phyloP scores from a whole-genome alignment of 2,888 invertebrate species.

The Sinohyriopsis cumingii region DNA sequence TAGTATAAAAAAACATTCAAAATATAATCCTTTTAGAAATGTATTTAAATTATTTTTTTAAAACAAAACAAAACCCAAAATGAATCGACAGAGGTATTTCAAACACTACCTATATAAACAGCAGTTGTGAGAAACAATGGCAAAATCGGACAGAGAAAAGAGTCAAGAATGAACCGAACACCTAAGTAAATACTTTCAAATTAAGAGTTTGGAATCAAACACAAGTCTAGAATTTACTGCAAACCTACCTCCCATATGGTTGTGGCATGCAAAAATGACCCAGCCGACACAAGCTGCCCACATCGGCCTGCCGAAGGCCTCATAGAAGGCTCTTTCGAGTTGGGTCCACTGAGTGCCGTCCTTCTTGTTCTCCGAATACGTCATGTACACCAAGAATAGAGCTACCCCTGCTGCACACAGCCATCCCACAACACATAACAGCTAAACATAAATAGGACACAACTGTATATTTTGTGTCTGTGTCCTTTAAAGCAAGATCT shows the following conservation, averaged over 20 bases:
- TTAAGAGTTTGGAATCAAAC: background rate
- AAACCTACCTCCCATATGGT: conserved; percentile 73
- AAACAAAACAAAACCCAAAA: too few relatives aligned
- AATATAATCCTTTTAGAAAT: too few relatives aligned
- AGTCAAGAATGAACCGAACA: background rate
- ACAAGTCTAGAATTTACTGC: background rate
- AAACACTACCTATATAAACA: too few relatives aligned
- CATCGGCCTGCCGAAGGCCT: conserved; percentile 72
- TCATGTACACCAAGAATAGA: conserved; percentile 64
- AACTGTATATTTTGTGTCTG: background rate
- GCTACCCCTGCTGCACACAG: conserved; percentile 48
- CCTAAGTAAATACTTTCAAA: background rate
- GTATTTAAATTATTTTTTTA: too few relatives aligned
- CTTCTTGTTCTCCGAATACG: conserved; percentile 62
- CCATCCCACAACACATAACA: conserved; percentile 60
- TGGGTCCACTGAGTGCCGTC: conserved; percentile 53
- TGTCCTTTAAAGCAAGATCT: background rate
- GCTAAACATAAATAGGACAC: conserved; percentile 36
- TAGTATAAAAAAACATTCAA: too few relatives aligned
- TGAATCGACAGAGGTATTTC: too few relatives aligned
- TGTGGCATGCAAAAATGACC: conserved; percentile 75
- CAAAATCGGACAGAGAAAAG: background rate
- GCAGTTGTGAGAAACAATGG: background rate
- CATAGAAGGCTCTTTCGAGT: conserved; percentile 67
- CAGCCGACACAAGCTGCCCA: conserved; percentile 75